Conservation (phyloP, 2,113 vertebrate species). For the Psammodynastes pulverulentus region DNA sequence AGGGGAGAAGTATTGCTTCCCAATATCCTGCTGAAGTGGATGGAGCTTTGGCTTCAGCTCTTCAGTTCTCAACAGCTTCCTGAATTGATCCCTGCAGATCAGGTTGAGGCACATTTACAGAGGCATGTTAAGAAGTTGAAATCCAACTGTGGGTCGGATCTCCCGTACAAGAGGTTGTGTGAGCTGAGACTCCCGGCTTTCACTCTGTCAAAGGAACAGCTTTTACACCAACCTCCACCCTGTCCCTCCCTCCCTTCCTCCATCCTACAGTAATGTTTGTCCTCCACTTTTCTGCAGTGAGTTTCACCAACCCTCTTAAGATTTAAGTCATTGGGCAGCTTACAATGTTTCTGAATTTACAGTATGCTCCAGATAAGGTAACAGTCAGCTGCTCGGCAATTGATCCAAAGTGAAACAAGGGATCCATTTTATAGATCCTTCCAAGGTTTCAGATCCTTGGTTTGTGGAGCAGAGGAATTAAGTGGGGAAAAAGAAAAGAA, state of each 20-base stretch:
- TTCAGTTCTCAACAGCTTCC: background rate
- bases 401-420: conserved; percentile 54
- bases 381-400: conserved; percentile 52
- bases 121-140: background rate
- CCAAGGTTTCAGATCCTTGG: conserved; percentile 58
- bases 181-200: background rate
- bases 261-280: background rate
- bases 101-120: background rate
- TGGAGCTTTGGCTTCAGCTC: background rate
- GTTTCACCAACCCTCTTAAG: conserved; percentile 60
- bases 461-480: background rate
- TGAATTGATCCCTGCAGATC: background rate
- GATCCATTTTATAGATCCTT: conserved; percentile 57
- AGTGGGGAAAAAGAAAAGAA: background rate
- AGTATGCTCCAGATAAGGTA: conserved; percentile 57
- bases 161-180: too few species aligned
- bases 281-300: background rate
- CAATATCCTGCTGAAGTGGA: background rate
- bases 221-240: background rate
- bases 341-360: conserved; percentile 63
- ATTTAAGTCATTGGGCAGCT: conserved; percentile 70
- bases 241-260: background rate
- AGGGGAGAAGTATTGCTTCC: background rate
- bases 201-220: background rate
- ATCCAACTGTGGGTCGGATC: background rate